Percentiles rank a stretch among this genome's conserved stretches.
Evolutionary conservation across 2,113 vertebrate species (phyloP).

Genomic region (Rostratula benghalensis): DNA sequence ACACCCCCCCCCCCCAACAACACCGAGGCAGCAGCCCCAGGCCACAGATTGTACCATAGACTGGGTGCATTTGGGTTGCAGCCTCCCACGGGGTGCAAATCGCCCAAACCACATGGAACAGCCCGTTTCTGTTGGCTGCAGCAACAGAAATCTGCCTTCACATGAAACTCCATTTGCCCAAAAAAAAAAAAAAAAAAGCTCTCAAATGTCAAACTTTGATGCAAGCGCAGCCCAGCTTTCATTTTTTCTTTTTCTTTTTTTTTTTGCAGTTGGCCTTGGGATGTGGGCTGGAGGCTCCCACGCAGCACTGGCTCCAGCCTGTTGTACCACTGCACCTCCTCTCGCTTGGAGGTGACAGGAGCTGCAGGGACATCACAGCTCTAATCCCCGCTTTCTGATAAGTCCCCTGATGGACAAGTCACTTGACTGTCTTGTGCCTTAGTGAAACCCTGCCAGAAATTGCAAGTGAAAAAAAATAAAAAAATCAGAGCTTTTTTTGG

Average conservation of each 20-base stretch:
- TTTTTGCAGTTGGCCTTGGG: neutral
- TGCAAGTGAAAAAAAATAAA: neutral
- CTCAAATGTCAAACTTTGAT: neutral
- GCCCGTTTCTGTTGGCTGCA: neutral
- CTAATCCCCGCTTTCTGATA: neutral
- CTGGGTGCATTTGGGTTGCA: neutral
- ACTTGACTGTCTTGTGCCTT: constrained; percentile 15
- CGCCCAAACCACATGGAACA: neutral
- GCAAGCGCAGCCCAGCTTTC: neutral
- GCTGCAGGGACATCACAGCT: neutral
- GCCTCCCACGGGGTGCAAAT: neutral
- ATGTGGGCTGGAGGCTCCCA: neutral
- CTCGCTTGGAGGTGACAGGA: neutral
- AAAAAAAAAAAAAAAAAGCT: neutral
- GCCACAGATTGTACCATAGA: no score
- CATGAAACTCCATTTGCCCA: neutral
- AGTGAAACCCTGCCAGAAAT: neutral
- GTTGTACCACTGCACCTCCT: neutral
- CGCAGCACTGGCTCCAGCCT: neutral
- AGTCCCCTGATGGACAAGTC: constrained; percentile 1
- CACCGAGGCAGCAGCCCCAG: neutral
- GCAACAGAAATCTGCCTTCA: neutral
- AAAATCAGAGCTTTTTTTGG: neutral
- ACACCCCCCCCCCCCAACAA: rapidly evolving
- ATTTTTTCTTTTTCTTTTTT: neutral